Evolutionary conservation across 2,113 vertebrate genomes (phyloP).

Genomic region (Salvator merianae): DNA sequence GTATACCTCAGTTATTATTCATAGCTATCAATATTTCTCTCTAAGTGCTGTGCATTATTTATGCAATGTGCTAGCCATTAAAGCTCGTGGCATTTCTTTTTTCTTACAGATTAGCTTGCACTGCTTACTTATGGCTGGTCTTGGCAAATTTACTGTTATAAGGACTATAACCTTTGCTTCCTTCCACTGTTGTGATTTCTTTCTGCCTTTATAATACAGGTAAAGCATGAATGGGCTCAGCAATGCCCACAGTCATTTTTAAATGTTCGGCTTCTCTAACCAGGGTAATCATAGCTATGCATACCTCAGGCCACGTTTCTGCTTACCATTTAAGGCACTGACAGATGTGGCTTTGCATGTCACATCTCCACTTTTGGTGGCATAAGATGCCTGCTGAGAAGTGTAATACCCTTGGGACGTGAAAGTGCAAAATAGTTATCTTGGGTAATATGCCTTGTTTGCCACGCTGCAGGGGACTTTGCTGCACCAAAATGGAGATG

Average conservation of each 20-base stretch:
- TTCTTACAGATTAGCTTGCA: slow-evolving; percentile 34
- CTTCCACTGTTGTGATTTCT: not conserved
- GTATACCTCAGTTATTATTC: slow-evolving; percentile 54
- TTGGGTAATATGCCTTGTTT: too few relatives aligned
- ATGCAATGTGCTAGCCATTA: slow-evolving; percentile 52
- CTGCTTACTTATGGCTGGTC: slow-evolving; percentile 35
- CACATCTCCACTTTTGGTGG: too few relatives aligned
- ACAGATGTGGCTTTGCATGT: too few relatives aligned
- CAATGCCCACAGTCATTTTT: not conserved
- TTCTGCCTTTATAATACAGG: not conserved
- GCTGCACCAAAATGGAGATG: too few relatives aligned
- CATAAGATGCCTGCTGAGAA: too few relatives aligned
- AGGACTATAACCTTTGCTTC: not conserved
- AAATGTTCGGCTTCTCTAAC: not conserved
- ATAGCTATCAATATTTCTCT: slow-evolving; percentile 53
- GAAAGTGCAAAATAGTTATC: too few relatives aligned
- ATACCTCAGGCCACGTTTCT: too few relatives aligned
- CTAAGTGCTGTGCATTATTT: slow-evolving; percentile 61
- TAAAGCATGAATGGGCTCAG: not conserved
- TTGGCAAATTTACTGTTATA: slow-evolving; percentile 46
- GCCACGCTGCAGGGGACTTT: too few relatives aligned
- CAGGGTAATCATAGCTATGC: not conserved
- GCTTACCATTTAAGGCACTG: too few relatives aligned
- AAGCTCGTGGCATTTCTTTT: slow-evolving; percentile 31
- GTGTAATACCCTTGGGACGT: too few relatives aligned